Conservation (phyloP, 2,888 invertebrate species). For the Campoplex nolae region DNA sequence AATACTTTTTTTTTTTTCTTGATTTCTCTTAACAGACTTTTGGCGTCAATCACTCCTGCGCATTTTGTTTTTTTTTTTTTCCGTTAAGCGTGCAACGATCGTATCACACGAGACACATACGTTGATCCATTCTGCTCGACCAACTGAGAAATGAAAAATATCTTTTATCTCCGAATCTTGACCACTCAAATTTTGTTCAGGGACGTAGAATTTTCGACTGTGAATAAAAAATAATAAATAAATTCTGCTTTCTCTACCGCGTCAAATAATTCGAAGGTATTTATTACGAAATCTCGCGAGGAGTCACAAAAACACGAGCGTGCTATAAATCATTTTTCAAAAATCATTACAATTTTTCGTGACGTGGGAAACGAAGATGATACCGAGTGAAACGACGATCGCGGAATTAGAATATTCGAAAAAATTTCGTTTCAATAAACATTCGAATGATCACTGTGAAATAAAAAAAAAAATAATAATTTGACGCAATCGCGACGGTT, state of each 20-base stretch:
- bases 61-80: background rate
- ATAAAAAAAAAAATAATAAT: background rate
- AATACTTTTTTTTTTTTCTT: background rate
- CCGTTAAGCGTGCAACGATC: background rate
- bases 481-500: conserved; percentile 3
- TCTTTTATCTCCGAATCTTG: conserved; percentile 30
- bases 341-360: background rate
- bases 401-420: background rate
- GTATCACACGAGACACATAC: conserved; percentile 2
- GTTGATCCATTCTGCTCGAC: conserved; percentile 9
- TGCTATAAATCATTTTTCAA: background rate
- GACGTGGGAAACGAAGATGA: background rate
- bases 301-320: background rate
- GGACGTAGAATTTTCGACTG: background rate
- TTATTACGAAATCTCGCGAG: conserved; percentile 33
- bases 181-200: conserved; percentile 22
- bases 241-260: conserved; percentile 16
- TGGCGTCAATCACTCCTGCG: conserved; percentile 31
- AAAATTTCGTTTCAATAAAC: background rate
- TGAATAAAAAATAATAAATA: background rate
- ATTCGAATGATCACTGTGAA: background rate
- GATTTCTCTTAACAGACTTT: conserved; percentile 6
- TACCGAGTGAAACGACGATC: background rate
- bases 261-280: conserved; percentile 12
- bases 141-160: background rate